Evolutionary conservation across 2,797 vertebrate species (phyloP), one percentile per base, ranked within the genome.

Genomic region (Siniperca scherzeri): DNA sequence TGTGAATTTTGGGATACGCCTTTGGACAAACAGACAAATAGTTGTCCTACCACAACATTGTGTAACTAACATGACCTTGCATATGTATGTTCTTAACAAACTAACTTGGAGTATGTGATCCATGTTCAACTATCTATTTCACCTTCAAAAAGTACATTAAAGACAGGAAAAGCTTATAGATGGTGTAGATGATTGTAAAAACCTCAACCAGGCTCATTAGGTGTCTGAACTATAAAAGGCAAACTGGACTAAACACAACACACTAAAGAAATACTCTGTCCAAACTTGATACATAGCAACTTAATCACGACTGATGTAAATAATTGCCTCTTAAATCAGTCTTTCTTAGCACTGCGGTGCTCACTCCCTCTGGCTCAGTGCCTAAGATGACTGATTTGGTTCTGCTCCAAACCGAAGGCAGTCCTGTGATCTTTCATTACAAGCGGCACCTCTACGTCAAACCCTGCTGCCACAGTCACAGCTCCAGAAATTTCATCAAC

Each of bases 371-470:
- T 83, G 87, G 78, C 87, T 73, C 13, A 1, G 11, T 7, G 85
- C 71, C 84, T 8, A 3, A 48, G 60, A 81, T 83, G 82, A 91
- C 83, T 69, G 60, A 88, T 92, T 85, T 80, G 86, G 67, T 80
- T 78, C 56, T 27, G 69, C 74, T 88, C 60, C 85, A 79, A 69
- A 75, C 66, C 42, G 46, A 61, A 57, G 12, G 70, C 82, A 44
- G 75, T 14, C 57, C 65, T 87, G 77, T 89, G 84, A 91, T 91
- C 84, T 88, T 76, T 87, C 76, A 84, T 90, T 84, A 77, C 72
- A 2, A 69, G 60, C 86, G 81, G 82, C 79, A 85, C 82, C 81
- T 91, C 75, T 8, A 19, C 50, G 57, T 85, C 77, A 88, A 87
- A 84, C 64, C 70, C 88, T 42, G 61, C 74, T 30, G 67, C 77